Base-by-base conservation (phyloP, 2,797 vertebrate genomes). In the Coregonus ussuriensis region DNA sequence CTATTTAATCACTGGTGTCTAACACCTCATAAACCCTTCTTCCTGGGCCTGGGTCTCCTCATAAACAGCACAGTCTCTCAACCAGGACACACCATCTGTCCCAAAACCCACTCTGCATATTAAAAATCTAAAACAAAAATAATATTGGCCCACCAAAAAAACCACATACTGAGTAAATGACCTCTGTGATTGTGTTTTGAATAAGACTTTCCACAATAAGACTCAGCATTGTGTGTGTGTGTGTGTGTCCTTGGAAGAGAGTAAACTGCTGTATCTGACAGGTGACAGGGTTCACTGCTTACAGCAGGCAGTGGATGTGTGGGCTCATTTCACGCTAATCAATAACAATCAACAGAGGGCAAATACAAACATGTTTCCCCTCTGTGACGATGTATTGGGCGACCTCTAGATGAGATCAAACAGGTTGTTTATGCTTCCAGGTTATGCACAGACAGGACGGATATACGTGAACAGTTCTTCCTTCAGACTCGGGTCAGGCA, bases 341-440 rank as follows among this genome's bases (percentile, higher is more conserved):
- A 79, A 91, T 90, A 91, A 75, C 88, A 86, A 92, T 91, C 88
- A 92, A 77, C 82, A 74, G 74, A 80, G 80, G 81, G 75, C 84
- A 82, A 79, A 79, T 80, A 86, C 79, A 86, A 89, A 85, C 72
- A 82, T 74, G 80, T 74, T 86, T 84, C 81, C 80, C 84, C 82
- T 89, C 83, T 79, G 83, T 77, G 81, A 83, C 31, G 31, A 83
- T 89, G 78, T 75, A 77, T 78, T 18, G 79, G 79, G 88, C 53
- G 83, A 83, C 79, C 75, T 69, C 11, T 70, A 82, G 82, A 77
- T 81, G 82, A 81, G 69, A 53, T 84, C 74, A 71, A 69, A 74
- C 74, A 54, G 84, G 74, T 88, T 86, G 25, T 90, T 90, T 79
- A 67, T 63, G 84, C 67, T 76, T 77, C 78, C 79, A 80, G 59